phyloP scores from a whole-genome alignment of 2,888 invertebrate genomes.

The Selenia dentaria region DNA sequence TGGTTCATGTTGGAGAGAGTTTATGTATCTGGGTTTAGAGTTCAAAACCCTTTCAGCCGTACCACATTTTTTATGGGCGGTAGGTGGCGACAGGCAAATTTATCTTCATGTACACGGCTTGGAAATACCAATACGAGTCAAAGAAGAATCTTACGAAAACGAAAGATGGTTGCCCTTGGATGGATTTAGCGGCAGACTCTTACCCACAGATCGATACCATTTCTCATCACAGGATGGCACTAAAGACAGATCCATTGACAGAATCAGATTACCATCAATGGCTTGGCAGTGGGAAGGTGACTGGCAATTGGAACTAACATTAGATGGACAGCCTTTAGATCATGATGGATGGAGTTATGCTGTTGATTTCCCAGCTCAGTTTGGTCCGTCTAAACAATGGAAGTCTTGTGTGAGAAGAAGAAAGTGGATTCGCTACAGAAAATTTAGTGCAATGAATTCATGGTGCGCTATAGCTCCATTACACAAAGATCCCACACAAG shows the following conservation, averaged over 20 bases:
- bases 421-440: slow-evolving; percentile 94
- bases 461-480: slow-evolving; percentile 97
- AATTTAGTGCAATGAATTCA: slow-evolving; percentile 95
- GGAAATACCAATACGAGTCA: slow-evolving; percentile 95
- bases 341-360: slow-evolving; percentile 98
- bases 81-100: slow-evolving; percentile 96
- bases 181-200: slow-evolving; percentile 92
- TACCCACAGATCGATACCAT: slow-evolving; percentile 94
- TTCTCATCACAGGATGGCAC: slow-evolving; percentile 95
- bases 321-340: slow-evolving; percentile 94
- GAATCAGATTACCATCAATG: slow-evolving; percentile 94
- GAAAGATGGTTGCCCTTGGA: slow-evolving; percentile 97
- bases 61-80: slow-evolving; percentile 95
- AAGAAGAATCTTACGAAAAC: slow-evolving; percentile 96
- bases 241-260: slow-evolving; percentile 90
- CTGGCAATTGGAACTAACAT: slow-evolving; percentile 93
- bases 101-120: slow-evolving; percentile 95
- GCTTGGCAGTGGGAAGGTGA: slow-evolving; percentile 99
- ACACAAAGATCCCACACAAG: slow-evolving; percentile 95
- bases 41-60: slow-evolving; percentile 95
- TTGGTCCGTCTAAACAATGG: slow-evolving; percentile 92
- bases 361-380: slow-evolving; percentile 94
- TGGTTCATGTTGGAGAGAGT: slow-evolving; percentile 93
- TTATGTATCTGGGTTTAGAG: slow-evolving; percentile 93
- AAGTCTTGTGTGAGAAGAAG: slow-evolving; percentile 95